These are phyloP conservation scores for Equus quagga DNA, from an alignment of 2,113 vertebrate species.

Conservation along the genomic window DNA sequence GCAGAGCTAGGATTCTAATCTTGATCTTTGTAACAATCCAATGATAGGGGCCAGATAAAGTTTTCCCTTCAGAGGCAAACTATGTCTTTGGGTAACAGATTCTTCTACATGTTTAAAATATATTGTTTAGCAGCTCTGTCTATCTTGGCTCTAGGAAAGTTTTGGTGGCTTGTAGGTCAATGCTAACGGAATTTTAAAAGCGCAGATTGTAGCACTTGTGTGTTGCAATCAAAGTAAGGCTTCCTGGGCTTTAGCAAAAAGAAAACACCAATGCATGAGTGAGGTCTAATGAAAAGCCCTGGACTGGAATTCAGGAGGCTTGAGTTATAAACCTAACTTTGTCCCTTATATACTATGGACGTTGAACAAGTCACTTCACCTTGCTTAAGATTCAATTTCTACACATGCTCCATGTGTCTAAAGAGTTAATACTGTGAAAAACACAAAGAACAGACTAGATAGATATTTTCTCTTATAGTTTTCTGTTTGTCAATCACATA, in stretches of 20 bases:
- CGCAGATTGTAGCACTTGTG: neutral
- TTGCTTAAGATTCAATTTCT: neutral
- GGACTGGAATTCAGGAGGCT: neutral
- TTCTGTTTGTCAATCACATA: conserved; percentile 22
- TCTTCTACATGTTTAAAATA: neutral
- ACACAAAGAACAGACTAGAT: neutral
- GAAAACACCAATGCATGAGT: neutral
- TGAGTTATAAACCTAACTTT: neutral
- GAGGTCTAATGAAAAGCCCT: neutral
- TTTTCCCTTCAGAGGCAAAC: neutral
- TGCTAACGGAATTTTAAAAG: neutral
- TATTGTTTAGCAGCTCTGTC: neutral
- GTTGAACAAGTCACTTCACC: neutral
- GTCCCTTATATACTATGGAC: neutral
- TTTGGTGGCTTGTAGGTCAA: neutral
- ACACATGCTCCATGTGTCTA: neutral
- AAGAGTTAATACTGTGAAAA: conserved; percentile 20
- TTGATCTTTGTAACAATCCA: neutral
- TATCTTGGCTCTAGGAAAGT: neutral
- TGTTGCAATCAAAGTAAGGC: neutral
- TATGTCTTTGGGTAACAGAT: neutral
- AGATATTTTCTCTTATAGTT: neutral
- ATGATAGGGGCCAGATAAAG: neutral
- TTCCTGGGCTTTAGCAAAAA: neutral
- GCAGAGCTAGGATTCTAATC: neutral